Conservation (phyloP, 2,113 vertebrate species). For the Saimiri boliviensis region DNA sequence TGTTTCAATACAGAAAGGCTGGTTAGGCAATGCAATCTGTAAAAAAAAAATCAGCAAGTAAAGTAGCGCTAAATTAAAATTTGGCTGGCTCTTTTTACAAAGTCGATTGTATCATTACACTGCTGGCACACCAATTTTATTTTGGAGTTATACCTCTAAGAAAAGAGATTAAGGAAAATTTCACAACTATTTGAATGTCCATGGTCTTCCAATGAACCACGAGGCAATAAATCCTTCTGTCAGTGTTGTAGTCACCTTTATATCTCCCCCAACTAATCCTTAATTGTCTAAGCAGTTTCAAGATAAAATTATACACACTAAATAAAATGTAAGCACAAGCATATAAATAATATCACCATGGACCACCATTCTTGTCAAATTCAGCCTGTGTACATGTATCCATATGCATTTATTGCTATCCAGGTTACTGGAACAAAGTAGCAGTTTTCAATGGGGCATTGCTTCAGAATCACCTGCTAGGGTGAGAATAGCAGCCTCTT, state of each 20-base stretch:
- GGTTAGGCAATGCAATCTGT: conserved; percentile 1
- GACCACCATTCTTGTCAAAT: neutral
- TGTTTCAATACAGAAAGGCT: conserved; percentile 8
- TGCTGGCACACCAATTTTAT: neutral
- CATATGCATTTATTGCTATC: neutral
- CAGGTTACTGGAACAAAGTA: neutral
- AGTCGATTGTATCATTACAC: neutral
- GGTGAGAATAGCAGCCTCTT: neutral
- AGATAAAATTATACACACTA: conserved; percentile 32
- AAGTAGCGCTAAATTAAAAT: conserved; percentile 13
- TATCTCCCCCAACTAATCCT: conserved; percentile 19
- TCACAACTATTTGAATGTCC: conserved; percentile 6
- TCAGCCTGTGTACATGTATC: neutral
- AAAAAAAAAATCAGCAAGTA: neutral
- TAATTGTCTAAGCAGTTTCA: neutral
- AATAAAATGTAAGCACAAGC: conserved; percentile 23
- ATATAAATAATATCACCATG: neutral
- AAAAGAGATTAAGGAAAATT: neutral
- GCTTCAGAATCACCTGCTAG: conserved; percentile 1
- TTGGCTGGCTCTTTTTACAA: conserved; percentile 4
- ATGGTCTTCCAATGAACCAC: conserved; percentile 29
- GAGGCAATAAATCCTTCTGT: conserved; percentile 29
- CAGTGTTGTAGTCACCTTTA: conserved; percentile 9
- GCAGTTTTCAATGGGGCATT: neutral
- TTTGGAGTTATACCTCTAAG: neutral